A percentile compares a stretch with the other conserved stretches of the same genome.
Evolutionary conservation across 1,140 invertebrate species (phyloP).

Genomic region (Cydia strobilella): DNA sequence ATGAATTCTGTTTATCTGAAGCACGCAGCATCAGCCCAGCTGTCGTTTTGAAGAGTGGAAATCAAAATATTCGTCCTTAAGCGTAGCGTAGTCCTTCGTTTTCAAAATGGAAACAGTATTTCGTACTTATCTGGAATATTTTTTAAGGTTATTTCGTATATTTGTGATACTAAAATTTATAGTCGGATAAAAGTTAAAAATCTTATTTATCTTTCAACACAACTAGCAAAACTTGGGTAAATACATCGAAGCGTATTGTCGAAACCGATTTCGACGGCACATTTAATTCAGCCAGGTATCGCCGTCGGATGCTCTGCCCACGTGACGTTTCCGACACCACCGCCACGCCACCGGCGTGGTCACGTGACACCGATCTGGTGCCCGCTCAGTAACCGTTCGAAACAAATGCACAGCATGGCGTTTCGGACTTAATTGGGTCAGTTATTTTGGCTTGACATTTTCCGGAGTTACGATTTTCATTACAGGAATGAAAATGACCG

Average conservation of each 20-base stretch:
- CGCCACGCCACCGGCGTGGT: constrained; percentile 50
- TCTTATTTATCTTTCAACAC: not conserved
- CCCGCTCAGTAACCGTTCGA: constrained; percentile 6
- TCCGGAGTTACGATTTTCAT: not conserved
- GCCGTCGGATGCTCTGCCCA: constrained; percentile 61
- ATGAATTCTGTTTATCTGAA: not conserved
- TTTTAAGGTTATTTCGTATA: not conserved
- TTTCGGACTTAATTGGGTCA: constrained; percentile 16
- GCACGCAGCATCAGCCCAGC: not conserved
- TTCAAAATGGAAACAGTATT: too few species aligned
- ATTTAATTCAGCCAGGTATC: constrained; percentile 42
- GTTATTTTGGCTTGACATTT: constrained; percentile 7
- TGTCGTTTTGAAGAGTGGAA: not conserved
- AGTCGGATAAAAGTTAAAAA: not conserved
- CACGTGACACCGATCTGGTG: constrained; percentile 56
- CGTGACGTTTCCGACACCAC: constrained; percentile 61
- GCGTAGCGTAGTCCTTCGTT: too few species aligned
- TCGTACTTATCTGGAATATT: too few species aligned
- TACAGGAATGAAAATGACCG: too few species aligned
- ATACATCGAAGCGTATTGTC: not conserved
- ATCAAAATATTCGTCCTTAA: too few species aligned
- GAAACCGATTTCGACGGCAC: not conserved
- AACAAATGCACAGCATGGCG: constrained; percentile 34
- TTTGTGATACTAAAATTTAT: not conserved
- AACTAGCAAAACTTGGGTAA: not conserved